A percentile compares a stretch with the other conserved stretches of the same genome.
phyloP scores from a whole-genome alignment of 2,113 vertebrate genomes.

The Eublepharis macularius region DNA sequence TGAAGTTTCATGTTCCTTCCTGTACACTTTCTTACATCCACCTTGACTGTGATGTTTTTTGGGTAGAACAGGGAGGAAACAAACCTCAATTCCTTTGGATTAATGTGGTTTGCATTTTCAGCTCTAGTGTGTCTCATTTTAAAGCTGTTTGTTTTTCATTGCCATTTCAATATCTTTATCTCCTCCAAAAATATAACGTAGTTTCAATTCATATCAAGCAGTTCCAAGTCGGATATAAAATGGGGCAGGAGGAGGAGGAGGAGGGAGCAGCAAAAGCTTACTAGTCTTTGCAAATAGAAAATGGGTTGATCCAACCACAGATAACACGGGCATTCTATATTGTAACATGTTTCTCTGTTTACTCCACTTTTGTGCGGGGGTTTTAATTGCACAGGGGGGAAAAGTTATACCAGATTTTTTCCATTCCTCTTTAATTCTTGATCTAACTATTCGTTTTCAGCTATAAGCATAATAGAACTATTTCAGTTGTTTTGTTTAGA shows the following conservation, averaged over 20 bases:
- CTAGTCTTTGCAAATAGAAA: constrained; percentile 43
- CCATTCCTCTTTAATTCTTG: constrained; percentile 22
- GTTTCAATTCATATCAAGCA: constrained; percentile 62
- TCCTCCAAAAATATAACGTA: constrained; percentile 61
- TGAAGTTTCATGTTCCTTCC: constrained; percentile 54
- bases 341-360: constrained; percentile 34
- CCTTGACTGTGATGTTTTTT: constrained; percentile 40
- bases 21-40: constrained; percentile 34
- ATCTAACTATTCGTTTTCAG: constrained; percentile 19
- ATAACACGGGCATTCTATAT: neutral
- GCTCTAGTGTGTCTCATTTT: constrained; percentile 48
- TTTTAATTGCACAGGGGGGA: constrained; percentile 28
- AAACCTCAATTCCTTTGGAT: constrained; percentile 15
- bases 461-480: neutral
- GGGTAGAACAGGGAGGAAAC: constrained; percentile 25
- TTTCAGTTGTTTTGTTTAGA: neutral
- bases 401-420: neutral
- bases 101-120: constrained; percentile 57
- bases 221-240: constrained; percentile 64
- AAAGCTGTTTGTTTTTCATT: constrained; percentile 34
- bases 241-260: constrained; percentile 41
- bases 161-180: constrained; percentile 64
- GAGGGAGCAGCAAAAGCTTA: constrained; percentile 46
- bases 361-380: neutral
- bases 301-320: constrained; percentile 42